A percentile compares a stretch with the other conserved stretches of the same genome.
phyloP scores from a whole-genome alignment of 2,797 vertebrate genomes.

The Gymnocypris eckloni region DNA sequence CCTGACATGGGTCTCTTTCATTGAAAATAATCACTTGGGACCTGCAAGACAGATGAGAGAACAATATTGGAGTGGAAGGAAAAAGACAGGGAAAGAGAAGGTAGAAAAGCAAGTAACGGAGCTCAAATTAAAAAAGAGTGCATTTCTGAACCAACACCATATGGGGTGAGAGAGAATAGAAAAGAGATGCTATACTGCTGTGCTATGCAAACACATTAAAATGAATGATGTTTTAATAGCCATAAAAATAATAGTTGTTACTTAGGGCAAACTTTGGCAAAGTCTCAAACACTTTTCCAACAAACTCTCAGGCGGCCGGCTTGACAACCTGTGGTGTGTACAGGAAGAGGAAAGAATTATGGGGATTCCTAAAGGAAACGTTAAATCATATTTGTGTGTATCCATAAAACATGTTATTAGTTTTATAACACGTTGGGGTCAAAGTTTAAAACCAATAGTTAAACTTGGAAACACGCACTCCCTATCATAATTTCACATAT shows the following conservation, averaged over 20 bases:
- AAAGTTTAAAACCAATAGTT: conserved; percentile 63
- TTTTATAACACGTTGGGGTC: conserved; percentile 61
- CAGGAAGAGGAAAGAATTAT: conserved; percentile 48
- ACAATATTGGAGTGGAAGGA: conserved; percentile 55
- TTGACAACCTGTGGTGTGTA: conserved; percentile 32
- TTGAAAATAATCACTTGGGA: conserved; percentile 73
- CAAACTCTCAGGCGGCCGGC: conserved; percentile 26
- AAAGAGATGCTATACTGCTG: neutral
- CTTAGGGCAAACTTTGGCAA: conserved; percentile 38
- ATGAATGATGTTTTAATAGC: conserved; percentile 25
- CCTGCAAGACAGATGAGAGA: conserved; percentile 51
- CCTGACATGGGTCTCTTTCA: conserved; percentile 65
- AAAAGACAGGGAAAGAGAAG: conserved; percentile 26
- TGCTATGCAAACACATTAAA: conserved; percentile 25
- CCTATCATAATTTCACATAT: conserved; percentile 61
- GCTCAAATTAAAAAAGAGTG: neutral
- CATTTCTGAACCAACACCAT: neutral
- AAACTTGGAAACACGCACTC: conserved; percentile 49
- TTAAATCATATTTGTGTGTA: conserved; percentile 62
- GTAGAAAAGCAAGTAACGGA: neutral
- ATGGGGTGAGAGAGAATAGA: neutral
- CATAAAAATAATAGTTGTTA: conserved; percentile 24
- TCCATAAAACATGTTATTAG: conserved; percentile 60
- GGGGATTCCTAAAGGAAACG: conserved; percentile 47
- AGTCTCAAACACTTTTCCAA: conserved; percentile 36